Conservation (phyloP, 2,797 vertebrate genomes). For the Tragopan temminckii region DNA sequence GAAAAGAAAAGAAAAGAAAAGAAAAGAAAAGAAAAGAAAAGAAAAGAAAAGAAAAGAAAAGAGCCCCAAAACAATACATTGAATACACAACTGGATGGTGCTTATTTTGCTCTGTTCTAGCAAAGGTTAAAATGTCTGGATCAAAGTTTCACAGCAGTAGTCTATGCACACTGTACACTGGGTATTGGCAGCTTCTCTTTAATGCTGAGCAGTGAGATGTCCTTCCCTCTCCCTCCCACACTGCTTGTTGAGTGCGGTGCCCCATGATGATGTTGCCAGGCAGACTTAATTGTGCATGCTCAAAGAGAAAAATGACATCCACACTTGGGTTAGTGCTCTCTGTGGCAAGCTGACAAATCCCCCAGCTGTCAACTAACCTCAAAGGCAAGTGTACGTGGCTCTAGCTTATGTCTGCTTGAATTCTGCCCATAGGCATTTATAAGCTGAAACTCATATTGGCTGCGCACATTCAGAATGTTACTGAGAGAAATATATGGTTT, state of each 20-base stretch:
- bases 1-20: neutral
- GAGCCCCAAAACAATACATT: neutral
- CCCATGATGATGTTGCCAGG: slow-evolving; percentile 69
- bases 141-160: neutral
- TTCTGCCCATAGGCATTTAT: slow-evolving; percentile 60
- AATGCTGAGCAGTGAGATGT: neutral
- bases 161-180: neutral
- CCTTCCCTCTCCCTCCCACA: neutral
- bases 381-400: slow-evolving; percentile 52
- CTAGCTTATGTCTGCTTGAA: slow-evolving; percentile 49
- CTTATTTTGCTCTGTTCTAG: neutral
- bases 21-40: neutral
- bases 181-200: slow-evolving; percentile 20
- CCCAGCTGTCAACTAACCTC: slow-evolving; percentile 71
- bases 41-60: neutral
- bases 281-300: slow-evolving; percentile 73
- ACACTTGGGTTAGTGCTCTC: slow-evolving; percentile 61
- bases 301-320: slow-evolving; percentile 71
- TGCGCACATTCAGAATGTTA: slow-evolving; percentile 27
- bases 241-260: neutral
- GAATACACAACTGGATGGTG: neutral
- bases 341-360: slow-evolving; percentile 74
- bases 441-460: slow-evolving; percentile 12
- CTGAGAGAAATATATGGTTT: slow-evolving; percentile 22
- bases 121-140: neutral